Conservation (phyloP, 2,888 invertebrate species). For the Galeruca laticollis region DNA sequence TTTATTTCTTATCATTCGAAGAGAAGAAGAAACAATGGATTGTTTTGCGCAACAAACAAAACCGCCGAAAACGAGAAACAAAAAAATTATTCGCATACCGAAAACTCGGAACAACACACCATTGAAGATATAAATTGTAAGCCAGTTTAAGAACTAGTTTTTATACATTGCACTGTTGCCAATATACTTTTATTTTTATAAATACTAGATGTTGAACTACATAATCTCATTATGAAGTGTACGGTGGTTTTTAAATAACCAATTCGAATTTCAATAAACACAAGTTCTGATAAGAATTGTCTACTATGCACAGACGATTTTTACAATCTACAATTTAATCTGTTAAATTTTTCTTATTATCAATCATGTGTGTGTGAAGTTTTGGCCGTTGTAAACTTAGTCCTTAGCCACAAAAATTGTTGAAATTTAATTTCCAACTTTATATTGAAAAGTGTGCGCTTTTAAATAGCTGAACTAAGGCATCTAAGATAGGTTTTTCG, state of each 20-base stretch:
- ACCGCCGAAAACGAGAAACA: slow-evolving; percentile 53
- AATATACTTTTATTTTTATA: not conserved
- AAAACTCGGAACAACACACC: slow-evolving; percentile 50
- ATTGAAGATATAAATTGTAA: slow-evolving; percentile 59
- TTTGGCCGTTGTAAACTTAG: too few relatives aligned
- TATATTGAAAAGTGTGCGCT: too few relatives aligned
- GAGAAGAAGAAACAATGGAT: slow-evolving; percentile 56
- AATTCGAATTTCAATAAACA: too few relatives aligned
- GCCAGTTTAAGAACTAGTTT: slow-evolving; percentile 57
- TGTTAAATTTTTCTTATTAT: too few relatives aligned
- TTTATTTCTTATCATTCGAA: slow-evolving; percentile 50
- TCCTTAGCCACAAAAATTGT: too few relatives aligned
- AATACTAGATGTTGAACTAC: not conserved
- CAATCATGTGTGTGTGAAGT: too few relatives aligned
- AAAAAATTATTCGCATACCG: slow-evolving; percentile 43
- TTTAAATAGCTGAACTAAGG: too few relatives aligned
- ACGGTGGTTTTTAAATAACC: not conserved
- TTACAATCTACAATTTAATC: too few relatives aligned
- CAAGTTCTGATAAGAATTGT: too few relatives aligned
- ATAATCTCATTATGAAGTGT: not conserved
- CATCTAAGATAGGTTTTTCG: too few relatives aligned
- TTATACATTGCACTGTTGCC: slow-evolving; percentile 41
- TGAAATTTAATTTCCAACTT: too few relatives aligned
- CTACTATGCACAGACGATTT: too few relatives aligned
- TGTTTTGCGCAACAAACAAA: slow-evolving; percentile 55